A percentile compares a stretch with the other conserved stretches of the same genome.
phyloP scores from a whole-genome alignment of 2,888 invertebrate genomes.

The Amiota mariae region DNA sequence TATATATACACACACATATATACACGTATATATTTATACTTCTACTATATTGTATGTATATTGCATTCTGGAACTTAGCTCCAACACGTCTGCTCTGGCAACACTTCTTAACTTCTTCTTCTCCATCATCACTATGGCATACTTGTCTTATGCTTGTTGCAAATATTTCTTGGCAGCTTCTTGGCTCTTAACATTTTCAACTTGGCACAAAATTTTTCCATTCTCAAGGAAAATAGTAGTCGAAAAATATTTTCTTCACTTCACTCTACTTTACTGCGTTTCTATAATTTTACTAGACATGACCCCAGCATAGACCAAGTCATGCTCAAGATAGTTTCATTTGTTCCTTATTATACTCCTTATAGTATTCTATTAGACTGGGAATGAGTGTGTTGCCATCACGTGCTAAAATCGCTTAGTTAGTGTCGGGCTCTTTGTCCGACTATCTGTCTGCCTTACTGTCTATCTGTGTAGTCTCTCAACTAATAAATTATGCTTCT shows the following conservation, averaged over 20 bases:
- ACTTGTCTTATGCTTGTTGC: not conserved
- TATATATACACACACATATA: not conserved
- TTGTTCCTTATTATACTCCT: not conserved
- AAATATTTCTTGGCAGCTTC: conserved; percentile 18
- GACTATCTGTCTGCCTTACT: not conserved
- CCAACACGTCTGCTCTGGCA: not conserved
- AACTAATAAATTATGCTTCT: not conserved
- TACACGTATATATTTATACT: too few species aligned
- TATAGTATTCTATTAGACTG: not conserved
- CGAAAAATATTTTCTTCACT: not conserved
- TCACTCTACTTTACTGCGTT: not conserved
- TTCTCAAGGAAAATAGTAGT: not conserved
- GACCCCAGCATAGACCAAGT: not conserved
- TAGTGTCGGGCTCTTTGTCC: not conserved
- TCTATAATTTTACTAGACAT: not conserved
- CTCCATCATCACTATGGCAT: not conserved
- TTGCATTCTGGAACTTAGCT: conserved; percentile 11
- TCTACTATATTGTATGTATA: not conserved
- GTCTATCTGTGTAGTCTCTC: too few species aligned
- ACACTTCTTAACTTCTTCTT: not conserved
- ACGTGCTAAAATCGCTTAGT: conserved; percentile 4
- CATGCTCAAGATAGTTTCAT: conserved; percentile 1
- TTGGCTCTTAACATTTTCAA: conserved; percentile 1
- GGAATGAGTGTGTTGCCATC: not conserved
- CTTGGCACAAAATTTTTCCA: not conserved